Conservation (phyloP, 1,140 invertebrate species). For the Pristionchus pacificus region DNA sequence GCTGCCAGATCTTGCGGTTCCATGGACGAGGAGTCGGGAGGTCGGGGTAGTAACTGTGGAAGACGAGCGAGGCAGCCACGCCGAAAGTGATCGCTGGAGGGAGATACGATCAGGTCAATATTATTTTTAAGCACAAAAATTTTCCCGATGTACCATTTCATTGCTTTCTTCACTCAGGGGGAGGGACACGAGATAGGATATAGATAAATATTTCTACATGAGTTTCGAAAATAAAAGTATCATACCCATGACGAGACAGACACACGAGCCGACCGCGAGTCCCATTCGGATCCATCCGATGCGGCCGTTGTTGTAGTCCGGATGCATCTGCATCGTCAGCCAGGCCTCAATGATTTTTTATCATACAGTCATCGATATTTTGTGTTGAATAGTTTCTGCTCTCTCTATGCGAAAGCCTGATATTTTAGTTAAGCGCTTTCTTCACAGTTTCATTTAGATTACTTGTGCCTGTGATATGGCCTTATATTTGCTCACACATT, state of each 20-base stretch:
- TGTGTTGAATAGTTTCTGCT: no score
- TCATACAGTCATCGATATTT: no score
- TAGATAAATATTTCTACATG: no score
- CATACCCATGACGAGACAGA: conserved; percentile 25
- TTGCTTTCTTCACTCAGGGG: background rate
- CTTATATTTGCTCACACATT: no score
- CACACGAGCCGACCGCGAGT: conserved; percentile 16
- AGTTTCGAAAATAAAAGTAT: conserved; percentile 4
- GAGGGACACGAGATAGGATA: no score
- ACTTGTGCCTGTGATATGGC: no score
- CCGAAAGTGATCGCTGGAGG: conserved; percentile 56
- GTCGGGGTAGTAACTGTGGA: conserved; percentile 46
- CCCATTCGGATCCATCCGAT: conserved; percentile 21
- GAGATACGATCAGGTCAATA: background rate
- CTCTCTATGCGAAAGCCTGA: no score
- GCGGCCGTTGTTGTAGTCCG: conserved; percentile 3
- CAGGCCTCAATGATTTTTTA: no score
- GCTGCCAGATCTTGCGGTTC: conserved; percentile 51
- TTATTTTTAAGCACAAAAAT: background rate
- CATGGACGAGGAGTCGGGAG: conserved; percentile 52
- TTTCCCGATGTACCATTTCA: background rate
- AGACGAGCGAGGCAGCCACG: conserved; percentile 36
- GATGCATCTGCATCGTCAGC: conserved; percentile 33
- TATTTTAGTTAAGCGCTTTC: no score
- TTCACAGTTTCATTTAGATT: no score